Conservation (phyloP, 2,888 invertebrate species). For the Melitaea athalia region DNA sequence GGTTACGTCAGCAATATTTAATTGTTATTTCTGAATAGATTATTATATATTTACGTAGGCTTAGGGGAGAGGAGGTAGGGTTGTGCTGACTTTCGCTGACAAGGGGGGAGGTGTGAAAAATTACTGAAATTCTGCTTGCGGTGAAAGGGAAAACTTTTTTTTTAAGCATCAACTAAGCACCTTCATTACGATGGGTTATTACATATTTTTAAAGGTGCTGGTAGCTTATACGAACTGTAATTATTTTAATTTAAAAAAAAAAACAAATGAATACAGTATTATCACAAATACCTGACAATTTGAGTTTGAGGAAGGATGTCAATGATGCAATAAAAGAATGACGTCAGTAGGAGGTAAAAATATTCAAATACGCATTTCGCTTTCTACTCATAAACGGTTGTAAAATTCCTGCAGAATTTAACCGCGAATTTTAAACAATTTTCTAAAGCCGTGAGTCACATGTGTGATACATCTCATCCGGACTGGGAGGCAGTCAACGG, state of each 20-base stretch:
- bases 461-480: constrained; percentile 24
- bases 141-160: too few species aligned
- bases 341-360: background rate
- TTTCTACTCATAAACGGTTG: background rate
- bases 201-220: too few species aligned
- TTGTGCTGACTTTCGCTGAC: too few species aligned
- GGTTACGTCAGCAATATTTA: too few species aligned
- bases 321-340: background rate
- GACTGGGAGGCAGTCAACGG: constrained; percentile 22
- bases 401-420: background rate
- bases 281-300: background rate
- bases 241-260: background rate
- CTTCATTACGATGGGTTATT: too few species aligned
- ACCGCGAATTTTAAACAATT: background rate
- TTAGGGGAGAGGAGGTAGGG: too few species aligned
- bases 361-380: background rate
- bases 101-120: too few species aligned
- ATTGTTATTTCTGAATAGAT: too few species aligned
- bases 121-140: too few species aligned
- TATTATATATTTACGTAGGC: too few species aligned
- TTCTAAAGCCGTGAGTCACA: constrained; percentile 20
- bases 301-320: background rate
- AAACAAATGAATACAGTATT: background rate
- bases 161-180: too few species aligned
- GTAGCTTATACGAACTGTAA: background rate